Conservation (phyloP, 2,113 vertebrate genomes). For the Nesogale talazaci region DNA sequence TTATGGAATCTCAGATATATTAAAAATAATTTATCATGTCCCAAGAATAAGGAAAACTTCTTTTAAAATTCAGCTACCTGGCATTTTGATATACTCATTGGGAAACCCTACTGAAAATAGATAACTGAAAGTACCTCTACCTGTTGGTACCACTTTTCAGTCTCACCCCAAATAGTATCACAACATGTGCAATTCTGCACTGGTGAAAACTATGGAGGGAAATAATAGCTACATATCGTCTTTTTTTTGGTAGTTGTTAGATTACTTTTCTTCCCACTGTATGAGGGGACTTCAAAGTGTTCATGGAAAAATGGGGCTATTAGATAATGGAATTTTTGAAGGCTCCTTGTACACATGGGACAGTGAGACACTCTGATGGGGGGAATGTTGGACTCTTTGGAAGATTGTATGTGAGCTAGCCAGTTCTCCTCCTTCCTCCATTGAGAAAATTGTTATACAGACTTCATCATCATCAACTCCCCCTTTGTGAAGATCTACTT, state of each 20-base stretch:
- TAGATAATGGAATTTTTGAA: no score
- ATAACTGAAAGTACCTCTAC: not conserved
- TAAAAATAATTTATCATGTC: slow-evolving; percentile 28
- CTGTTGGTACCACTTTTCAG: not conserved
- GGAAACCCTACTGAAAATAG: not conserved
- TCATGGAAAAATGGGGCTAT: no score
- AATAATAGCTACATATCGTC: not conserved
- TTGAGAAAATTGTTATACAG: not conserved
- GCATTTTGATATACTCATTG: slow-evolving; percentile 27
- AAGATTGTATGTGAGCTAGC: not conserved
- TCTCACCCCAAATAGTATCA: slow-evolving; percentile 20
- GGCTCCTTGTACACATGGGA: not conserved
- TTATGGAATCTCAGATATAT: slow-evolving; percentile 11
- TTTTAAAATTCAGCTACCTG: not conserved
- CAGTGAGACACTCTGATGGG: not conserved
- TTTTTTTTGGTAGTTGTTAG: slow-evolving; percentile 12
- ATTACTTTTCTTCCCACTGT: not conserved
- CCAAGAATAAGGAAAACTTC: slow-evolving; percentile 3
- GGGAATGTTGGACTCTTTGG: not conserved
- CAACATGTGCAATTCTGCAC: not conserved
- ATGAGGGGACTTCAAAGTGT: no score
- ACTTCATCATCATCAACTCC: not conserved
- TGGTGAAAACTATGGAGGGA: not conserved
- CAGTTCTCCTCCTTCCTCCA: not conserved
- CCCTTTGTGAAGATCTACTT: not conserved